A percentile compares a stretch with the other conserved stretches of the same genome.
Evolutionary conservation across 1,140 invertebrate genomes (phyloP).

Genomic region (Lucilia sericata): DNA sequence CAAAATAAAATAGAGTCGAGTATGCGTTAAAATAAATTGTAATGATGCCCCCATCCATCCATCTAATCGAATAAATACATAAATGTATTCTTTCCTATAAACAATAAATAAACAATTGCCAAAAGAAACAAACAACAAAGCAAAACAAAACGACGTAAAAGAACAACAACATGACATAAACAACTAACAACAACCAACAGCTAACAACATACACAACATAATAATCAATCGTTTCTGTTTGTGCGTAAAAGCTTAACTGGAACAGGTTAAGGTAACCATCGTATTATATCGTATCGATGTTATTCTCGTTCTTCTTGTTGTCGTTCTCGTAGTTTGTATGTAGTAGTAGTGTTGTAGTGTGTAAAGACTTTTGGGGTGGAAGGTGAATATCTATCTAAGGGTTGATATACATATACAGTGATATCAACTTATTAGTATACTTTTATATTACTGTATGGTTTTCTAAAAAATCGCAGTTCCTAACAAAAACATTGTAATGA

Average conservation of each 20-base stretch:
- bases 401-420: not conserved
- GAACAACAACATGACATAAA: not conserved
- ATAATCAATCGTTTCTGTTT: not conserved
- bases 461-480: no score
- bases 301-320: not conserved
- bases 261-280: slow-evolving; percentile 37
- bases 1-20: not conserved
- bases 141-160: not conserved
- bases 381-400: not conserved
- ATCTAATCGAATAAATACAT: not conserved
- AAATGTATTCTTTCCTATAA: slow-evolving; percentile 23
- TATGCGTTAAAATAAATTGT: slow-evolving; percentile 14
- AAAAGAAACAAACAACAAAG: not conserved
- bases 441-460: no score
- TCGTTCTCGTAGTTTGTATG: not conserved
- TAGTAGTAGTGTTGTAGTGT: not conserved
- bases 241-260: slow-evolving; percentile 38
- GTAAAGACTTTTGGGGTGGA: not conserved
- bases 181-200: not conserved
- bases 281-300: not conserved
- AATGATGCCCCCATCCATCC: not conserved
- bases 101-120: not conserved
- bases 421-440: no score
- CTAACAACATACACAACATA: not conserved
- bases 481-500: no score